phyloP scores from a whole-genome alignment of 2,888 invertebrate species.

The Bhutanitis thaidina region DNA sequence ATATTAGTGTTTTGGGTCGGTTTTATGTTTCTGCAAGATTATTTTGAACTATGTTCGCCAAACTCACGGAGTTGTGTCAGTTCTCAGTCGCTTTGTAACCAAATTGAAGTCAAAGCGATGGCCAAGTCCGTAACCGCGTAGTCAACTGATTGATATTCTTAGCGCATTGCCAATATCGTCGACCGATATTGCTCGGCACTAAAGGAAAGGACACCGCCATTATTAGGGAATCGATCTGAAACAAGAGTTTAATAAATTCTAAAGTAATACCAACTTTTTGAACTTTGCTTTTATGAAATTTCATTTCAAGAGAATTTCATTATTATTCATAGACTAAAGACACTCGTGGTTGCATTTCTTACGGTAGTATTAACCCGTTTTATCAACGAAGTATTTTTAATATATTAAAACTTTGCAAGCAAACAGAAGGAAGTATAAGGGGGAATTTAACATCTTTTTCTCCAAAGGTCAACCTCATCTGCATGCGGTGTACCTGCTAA shows the following conservation, averaged over 20 bases:
- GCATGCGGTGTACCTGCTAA: no score
- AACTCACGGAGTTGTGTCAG: slow-evolving; percentile 7
- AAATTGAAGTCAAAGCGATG: slow-evolving; percentile 24
- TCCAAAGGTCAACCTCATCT: no score
- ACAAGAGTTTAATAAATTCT: slow-evolving; percentile 25
- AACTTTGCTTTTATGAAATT: slow-evolving; percentile 18
- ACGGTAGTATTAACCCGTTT: neutral
- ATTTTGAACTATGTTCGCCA: neutral
- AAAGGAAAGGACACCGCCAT: slow-evolving; percentile 26
- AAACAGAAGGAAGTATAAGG: no score
- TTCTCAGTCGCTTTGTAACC: slow-evolving; percentile 13
- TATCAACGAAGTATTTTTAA: neutral
- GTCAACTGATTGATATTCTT: slow-evolving; percentile 57
- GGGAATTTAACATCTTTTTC: no score
- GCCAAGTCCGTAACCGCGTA: slow-evolving; percentile 36
- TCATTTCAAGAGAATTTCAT: slow-evolving; percentile 5
- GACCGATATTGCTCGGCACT: slow-evolving; percentile 36
- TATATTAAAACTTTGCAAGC: no score
- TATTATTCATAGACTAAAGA: slow-evolving; percentile 15
- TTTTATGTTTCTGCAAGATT: neutral
- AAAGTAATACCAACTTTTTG: slow-evolving; percentile 20
- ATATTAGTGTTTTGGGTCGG: neutral
- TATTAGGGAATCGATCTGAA: slow-evolving; percentile 33
- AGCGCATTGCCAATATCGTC: slow-evolving; percentile 46
- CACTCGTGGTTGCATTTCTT: slow-evolving; percentile 1